Conservation (phyloP, 2,113 vertebrate genomes). For the Trinectes maculatus region DNA sequence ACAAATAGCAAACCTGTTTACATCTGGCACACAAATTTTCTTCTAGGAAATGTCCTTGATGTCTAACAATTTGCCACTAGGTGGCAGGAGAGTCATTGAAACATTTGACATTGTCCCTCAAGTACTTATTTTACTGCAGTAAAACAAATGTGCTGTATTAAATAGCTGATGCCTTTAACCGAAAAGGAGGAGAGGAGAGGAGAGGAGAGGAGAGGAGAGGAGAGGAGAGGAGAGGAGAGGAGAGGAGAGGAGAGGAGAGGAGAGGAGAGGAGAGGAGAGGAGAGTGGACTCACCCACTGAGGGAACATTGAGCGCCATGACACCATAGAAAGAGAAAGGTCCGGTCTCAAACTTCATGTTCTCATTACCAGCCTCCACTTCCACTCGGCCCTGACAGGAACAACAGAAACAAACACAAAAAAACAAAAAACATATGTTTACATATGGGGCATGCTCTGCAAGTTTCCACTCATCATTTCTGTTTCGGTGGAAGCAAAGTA, state of each 20-base stretch:
- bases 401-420: not conserved
- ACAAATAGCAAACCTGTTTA: no score
- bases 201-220: not conserved
- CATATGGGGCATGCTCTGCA: no score
- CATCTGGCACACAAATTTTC: no score
- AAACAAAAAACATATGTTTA: no score
- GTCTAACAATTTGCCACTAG: conserved; percentile 10
- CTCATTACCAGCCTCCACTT: conserved; percentile 95
- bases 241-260: not conserved
- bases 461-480: no score
- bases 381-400: conserved; percentile 90
- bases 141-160: not conserved
- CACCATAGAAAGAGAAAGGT: conserved; percentile 93
- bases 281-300: conserved; percentile 71
- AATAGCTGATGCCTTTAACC: not conserved
- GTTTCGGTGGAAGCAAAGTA: no score
- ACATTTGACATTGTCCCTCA: not conserved
- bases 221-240: not conserved
- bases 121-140: not conserved
- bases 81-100: conserved; percentile 15
- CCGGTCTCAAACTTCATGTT: conserved; percentile 98
- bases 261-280: not conserved
- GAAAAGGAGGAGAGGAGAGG: not conserved
- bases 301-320: conserved; percentile 86
- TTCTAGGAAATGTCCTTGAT: no score